Conservation (phyloP, 2,797 vertebrate genomes). For the Scleropages formosus region DNA sequence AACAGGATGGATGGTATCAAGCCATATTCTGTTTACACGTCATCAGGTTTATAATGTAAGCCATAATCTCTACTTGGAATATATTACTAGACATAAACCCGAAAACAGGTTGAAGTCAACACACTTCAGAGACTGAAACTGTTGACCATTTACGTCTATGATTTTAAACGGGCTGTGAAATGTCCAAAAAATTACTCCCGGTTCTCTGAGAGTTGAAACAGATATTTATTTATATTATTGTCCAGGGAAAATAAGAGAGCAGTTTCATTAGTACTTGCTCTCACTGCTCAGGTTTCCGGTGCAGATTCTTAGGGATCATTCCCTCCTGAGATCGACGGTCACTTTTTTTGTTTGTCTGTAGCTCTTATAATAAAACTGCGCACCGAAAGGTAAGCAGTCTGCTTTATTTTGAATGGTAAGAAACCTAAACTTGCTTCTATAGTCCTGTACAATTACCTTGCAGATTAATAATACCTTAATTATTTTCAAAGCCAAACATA, state of each 20-base stretch:
- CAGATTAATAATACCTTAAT: too few species aligned
- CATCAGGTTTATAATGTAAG: not conserved
- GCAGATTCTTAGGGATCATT: not conserved
- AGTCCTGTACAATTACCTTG: too few species aligned
- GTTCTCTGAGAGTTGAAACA: not conserved
- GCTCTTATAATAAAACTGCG: not conserved
- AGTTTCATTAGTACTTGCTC: constrained; percentile 1
- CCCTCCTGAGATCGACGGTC: not conserved
- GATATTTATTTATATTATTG: not conserved
- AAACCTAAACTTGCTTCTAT: not conserved
- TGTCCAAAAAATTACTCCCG: too few species aligned
- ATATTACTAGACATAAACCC: too few species aligned
- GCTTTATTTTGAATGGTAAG: not conserved
- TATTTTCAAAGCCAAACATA: not conserved
- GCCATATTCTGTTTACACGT: not conserved
- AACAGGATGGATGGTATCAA: too few species aligned
- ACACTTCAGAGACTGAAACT: too few species aligned
- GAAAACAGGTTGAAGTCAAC: too few species aligned
- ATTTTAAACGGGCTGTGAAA: not conserved
- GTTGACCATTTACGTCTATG: too few species aligned
- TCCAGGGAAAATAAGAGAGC: too few species aligned
- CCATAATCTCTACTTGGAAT: too few species aligned
- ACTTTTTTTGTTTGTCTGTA: not conserved
- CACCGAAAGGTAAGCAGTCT: not conserved
- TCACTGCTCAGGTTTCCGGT: not conserved